phyloP scores from a whole-genome alignment of 2,113 vertebrate species.

The Spilogale gracilis region DNA sequence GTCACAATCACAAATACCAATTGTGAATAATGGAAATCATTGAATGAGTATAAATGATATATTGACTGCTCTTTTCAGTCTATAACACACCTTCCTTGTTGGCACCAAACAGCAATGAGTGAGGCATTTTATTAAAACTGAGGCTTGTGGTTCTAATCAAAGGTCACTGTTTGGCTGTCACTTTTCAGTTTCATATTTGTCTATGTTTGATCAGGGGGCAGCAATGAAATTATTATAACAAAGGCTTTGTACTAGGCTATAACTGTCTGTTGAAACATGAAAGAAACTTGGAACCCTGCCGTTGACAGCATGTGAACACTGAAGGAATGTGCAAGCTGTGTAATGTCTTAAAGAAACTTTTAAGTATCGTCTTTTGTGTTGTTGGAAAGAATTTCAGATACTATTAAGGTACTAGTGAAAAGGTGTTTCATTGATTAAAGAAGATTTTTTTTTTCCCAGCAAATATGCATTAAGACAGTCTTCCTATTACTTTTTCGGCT shows the following conservation, averaged over 20 bases:
- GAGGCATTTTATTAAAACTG: conserved; percentile 89
- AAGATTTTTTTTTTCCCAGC: conserved; percentile 77
- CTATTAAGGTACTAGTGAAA: conserved; percentile 87
- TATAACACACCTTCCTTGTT: conserved; percentile 89
- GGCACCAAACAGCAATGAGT: conserved; percentile 87
- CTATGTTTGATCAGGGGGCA: conserved; percentile 90
- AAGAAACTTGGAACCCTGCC: conserved; percentile 86
- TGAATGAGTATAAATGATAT: conserved; percentile 87
- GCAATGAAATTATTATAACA: conserved; percentile 90
- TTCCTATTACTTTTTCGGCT: conserved; percentile 83
- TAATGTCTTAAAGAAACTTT: conserved; percentile 89
- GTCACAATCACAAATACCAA: conserved; percentile 85
- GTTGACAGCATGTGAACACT: conserved; percentile 89
- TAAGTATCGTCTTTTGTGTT: conserved; percentile 90
- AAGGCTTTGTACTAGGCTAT: conserved; percentile 91
- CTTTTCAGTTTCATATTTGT: conserved; percentile 90
- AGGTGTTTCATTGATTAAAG: conserved; percentile 91
- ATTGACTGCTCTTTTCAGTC: conserved; percentile 86
- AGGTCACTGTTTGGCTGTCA: conserved; percentile 89
- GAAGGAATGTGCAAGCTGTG: conserved; percentile 88
- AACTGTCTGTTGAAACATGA: conserved; percentile 90
- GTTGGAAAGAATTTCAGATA: conserved; percentile 89
- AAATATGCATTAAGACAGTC: conserved; percentile 85
- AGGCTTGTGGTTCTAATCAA: conserved; percentile 89
- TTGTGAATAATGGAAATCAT: conserved; percentile 88